Conservation (phyloP, 1,140 invertebrate genomes). For the Drosophila prosaltans region DNA sequence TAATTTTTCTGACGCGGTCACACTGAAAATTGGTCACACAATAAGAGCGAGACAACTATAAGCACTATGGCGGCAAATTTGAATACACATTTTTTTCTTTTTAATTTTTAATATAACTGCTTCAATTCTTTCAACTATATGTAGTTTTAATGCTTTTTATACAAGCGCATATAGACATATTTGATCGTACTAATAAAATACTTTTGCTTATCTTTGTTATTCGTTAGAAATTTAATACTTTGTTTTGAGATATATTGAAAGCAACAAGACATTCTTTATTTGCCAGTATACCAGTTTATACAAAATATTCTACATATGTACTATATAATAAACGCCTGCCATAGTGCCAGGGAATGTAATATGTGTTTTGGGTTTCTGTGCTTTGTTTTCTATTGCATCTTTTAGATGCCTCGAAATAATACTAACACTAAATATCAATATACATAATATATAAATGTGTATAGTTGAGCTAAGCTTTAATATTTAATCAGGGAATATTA, state of each 20-base stretch:
- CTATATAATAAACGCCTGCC: conserved; percentile 50
- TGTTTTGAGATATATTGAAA: neutral
- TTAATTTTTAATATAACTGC: no score
- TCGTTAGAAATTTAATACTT: no score
- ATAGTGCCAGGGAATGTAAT: conserved; percentile 57
- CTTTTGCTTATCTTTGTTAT: no score
- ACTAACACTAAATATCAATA: conserved; percentile 66
- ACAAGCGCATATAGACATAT: no score
- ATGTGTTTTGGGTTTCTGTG: conserved; percentile 27
- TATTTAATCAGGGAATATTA: conserved; percentile 48
- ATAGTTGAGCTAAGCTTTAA: conserved; percentile 48
- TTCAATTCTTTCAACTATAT: no score
- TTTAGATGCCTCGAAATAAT: conserved; percentile 63
- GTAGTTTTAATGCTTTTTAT: no score
- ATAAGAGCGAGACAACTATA: neutral
- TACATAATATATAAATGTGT: conserved; percentile 19
- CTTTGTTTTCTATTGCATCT: conserved; percentile 44
- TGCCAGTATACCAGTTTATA: conserved; percentile 48
- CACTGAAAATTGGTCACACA: neutral
- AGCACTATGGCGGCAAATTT: conserved; percentile 3
- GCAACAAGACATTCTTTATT: conserved; percentile 7
- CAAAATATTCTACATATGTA: conserved; percentile 47
- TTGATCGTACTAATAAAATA: no score
- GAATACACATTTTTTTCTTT: neutral
- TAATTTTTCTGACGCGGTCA: neutral